Base-by-base conservation (phyloP, 1,140 invertebrate genomes). In the Lepidurus couesii region DNA sequence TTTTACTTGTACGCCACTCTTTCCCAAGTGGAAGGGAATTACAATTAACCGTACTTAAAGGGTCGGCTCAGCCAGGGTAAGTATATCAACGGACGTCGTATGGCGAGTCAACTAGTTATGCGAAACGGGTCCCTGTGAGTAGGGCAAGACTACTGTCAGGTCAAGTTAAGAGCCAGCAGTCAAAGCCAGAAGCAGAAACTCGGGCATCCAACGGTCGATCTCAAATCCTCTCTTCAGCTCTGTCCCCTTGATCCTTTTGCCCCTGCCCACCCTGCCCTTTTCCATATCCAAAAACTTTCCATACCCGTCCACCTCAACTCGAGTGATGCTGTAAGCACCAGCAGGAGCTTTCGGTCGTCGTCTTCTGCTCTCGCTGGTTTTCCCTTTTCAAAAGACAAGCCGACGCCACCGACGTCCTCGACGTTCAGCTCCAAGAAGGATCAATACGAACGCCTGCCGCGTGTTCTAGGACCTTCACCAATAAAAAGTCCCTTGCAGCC, bases 251-350 rank as follows among this genome's bases (percentile, higher is more conserved):
- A 21, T 65, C 53, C 53, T 65, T 65, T 65, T 65, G 53, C 16
- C 47, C 47, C 47, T 13, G 47, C 13, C 53, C 53, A 4, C 47
- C 47, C 47, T 13, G 47, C 13, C 53, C 53, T 65, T 13, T 13
- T 65, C 13, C 21, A 21, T 13, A 65, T 21, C 53, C n/a, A 13
- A 13, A 21, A 65, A 65, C 53, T 65, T 21, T 21, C 21, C 53
- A n/a, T 65, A 65, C 53, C 53, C 53, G 21, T 65, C 53, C 53
- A 65, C 53, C 53, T 65, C 53, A 65, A 65, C 53, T 65, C 16
- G 53, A 65, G 53, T 65, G 53, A 65, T 65, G 53, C 53, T n/a
- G 53, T 65, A 65, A 65, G 53, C 53, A 65, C 53, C 53, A 65
- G 53, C 53, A 65, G 53, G 53, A 65, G 53, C 53, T 21, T 65